phyloP scores from a whole-genome alignment of 2,797 vertebrate species.

The Trematomus bernacchii region DNA sequence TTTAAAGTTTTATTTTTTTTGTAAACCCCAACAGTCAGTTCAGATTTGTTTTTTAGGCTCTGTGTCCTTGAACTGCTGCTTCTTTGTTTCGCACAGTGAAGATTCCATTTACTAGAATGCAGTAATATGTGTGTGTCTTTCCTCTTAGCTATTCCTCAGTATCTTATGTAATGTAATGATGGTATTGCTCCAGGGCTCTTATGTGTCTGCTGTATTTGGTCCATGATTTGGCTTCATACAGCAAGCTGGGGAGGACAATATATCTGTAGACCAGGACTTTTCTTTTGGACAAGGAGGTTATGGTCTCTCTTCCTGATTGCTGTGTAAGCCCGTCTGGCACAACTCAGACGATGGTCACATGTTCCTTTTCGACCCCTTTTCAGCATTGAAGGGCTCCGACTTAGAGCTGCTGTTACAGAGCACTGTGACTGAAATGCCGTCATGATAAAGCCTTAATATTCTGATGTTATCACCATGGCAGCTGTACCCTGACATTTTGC shows the following conservation, averaged over 20 bases:
- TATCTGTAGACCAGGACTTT: background rate
- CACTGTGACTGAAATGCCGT: too few relatives aligned
- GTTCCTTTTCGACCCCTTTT: background rate
- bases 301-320: background rate
- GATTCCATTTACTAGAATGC: background rate
- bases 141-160: background rate
- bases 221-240: background rate
- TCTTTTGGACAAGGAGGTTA: background rate
- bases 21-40: too few relatives aligned
- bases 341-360: background rate
- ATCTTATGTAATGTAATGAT: background rate
- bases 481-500: background rate
- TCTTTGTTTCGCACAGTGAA: background rate
- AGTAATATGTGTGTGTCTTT: background rate
- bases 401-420: too few relatives aligned
- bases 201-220: background rate
- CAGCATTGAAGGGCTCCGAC: background rate
- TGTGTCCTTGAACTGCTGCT: background rate
- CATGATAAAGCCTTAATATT: too few relatives aligned
- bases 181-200: background rate
- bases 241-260: background rate
- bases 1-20: background rate
- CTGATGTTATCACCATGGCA: background rate
- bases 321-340: background rate
- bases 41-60: background rate